Evolutionary conservation across 53 echinoderm and acorn worm genomes (phyloP).

Genomic region (Holothuria leucospilota): DNA sequence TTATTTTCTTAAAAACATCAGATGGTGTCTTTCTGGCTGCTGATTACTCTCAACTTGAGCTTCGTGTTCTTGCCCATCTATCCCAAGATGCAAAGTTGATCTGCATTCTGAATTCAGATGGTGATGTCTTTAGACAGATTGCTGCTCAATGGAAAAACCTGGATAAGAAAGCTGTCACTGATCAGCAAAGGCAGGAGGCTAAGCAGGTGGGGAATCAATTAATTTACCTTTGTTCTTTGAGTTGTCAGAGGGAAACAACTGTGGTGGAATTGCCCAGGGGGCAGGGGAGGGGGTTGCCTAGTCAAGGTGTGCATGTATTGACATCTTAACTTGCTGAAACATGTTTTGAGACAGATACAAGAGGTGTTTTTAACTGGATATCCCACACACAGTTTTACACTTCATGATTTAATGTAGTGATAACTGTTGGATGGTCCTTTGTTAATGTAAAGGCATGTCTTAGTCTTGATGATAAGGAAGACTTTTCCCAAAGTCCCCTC

Average conservation of each 20-base stretch:
- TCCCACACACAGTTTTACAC: too few species aligned
- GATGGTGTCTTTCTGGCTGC: constrained; percentile 89
- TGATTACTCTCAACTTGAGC: constrained; percentile 97
- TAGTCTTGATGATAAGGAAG: too few species aligned
- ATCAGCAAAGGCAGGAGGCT: constrained; percentile 89
- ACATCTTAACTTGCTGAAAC: too few species aligned
- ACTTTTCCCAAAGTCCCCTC: too few species aligned
- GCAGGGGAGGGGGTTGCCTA: too few species aligned
- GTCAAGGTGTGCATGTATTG: too few species aligned
- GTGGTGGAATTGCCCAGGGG: too few species aligned
- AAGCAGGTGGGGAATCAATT: constrained; percentile 77
- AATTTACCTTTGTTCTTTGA: background rate
- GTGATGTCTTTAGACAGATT: constrained; percentile 94
- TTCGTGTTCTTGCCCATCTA: constrained; percentile 92
- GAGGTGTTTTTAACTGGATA: too few species aligned
- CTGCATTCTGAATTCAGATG: constrained; percentile 78
- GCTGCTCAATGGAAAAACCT: constrained; percentile 90
- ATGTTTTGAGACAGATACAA: too few species aligned
- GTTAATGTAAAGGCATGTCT: too few species aligned
- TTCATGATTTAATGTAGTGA: too few species aligned
- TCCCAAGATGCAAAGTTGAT: constrained; percentile 74
- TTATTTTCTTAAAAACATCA: constrained; percentile 20
- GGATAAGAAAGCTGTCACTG: constrained; percentile 58
- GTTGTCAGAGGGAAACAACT: background rate
- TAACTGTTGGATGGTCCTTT: too few species aligned